A percentile compares a stretch with the other conserved stretches of the same genome.
Evolutionary conservation across 37 sponge, comb jelly and placozoan genomes (phyloP).

Genomic region (Agelas oroides): DNA sequence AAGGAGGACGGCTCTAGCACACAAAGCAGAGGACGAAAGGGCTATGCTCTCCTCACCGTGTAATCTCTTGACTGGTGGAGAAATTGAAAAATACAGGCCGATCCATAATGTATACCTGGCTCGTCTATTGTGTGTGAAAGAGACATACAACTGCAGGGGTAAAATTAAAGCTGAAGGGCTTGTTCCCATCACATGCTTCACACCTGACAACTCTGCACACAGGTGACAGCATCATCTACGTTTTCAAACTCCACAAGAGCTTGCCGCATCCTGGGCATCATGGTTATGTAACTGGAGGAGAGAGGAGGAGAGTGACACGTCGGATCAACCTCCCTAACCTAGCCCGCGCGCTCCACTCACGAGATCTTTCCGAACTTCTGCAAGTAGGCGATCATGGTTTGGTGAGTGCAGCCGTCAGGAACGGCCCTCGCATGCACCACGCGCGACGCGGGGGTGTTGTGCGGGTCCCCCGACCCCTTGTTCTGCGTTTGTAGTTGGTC

Average conservation of each 20-base stretch:
- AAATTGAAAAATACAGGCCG: constrained; percentile 92
- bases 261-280: constrained; percentile 92
- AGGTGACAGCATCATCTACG: constrained; percentile 71
- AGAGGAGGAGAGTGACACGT: neutral
- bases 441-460: constrained; percentile 86
- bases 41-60: constrained; percentile 48
- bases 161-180: neutral
- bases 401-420: constrained; percentile 90
- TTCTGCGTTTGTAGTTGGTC: constrained; percentile 48
- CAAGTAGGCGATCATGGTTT: constrained; percentile 66
- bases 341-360: constrained; percentile 31
- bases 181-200: too few relatives aligned
- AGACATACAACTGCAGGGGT: neutral
- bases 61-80: constrained; percentile 92
- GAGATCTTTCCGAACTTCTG: constrained; percentile 80
- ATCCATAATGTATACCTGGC: constrained; percentile 86
- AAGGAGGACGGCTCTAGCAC: too few relatives aligned
- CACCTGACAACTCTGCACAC: constrained; percentile 77
- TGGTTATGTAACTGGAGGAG: constrained; percentile 81
- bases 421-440: constrained; percentile 92
- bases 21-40: neutral
- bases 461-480: constrained; percentile 77
- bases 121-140: constrained; percentile 14
- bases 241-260: constrained; percentile 91
- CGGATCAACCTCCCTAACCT: too few relatives aligned